Evolutionary conservation across 2,888 invertebrate species (phyloP).

Genomic region (Operophtera brumata): DNA sequence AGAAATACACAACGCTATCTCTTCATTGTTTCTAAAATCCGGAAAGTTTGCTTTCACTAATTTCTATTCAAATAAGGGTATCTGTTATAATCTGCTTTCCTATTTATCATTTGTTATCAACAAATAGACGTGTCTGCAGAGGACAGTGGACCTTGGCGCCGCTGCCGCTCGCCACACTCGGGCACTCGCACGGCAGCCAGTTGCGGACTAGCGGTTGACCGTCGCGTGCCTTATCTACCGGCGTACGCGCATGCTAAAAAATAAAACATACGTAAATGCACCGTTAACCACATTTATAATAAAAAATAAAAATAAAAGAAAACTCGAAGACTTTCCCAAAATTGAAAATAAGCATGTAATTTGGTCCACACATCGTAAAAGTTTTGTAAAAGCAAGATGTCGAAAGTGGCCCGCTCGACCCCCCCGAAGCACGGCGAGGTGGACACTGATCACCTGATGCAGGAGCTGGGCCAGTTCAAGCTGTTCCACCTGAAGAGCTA

Average conservation of each 20-base stretch:
- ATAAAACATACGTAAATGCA: neutral
- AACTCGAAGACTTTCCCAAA: neutral
- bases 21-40: neutral
- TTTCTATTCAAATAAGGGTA: too few relatives aligned
- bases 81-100: neutral
- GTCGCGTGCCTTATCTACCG: constrained; percentile 2
- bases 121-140: neutral
- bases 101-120: neutral
- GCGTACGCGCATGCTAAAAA: neutral
- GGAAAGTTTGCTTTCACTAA: neutral
- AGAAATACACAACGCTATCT: too few relatives aligned
- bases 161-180: neutral
- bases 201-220: constrained; percentile 7
- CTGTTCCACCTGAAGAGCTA: constrained; percentile 63
- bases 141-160: neutral
- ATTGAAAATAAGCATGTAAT: neutral
- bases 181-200: neutral
- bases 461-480: constrained; percentile 63
- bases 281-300: neutral
- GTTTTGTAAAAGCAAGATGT: neutral
- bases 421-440: constrained; percentile 39
- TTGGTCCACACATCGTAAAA: neutral
- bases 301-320: neutral
- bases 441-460: constrained; percentile 64
- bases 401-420: constrained; percentile 6